These are phyloP conservation scores for Leuciscus idus DNA, from an alignment of 2,113 vertebrate genomes.

Conservation along the genomic window DNA sequence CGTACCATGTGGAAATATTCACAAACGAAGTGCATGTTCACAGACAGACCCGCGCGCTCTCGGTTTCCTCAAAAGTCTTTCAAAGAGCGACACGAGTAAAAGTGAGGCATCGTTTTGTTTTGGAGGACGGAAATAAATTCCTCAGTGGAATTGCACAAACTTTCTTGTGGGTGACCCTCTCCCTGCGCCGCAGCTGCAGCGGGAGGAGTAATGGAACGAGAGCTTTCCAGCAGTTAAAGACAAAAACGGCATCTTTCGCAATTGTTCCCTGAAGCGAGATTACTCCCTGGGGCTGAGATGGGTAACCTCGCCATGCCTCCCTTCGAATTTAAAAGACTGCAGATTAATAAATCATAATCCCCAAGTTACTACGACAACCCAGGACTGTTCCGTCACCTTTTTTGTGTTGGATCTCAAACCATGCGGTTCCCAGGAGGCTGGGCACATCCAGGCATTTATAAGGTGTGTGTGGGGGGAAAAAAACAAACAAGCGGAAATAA, in stretches of 20 bases:
- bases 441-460: slow-evolving; percentile 68
- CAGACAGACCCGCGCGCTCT: not conserved
- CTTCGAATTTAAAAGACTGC: slow-evolving; percentile 71
- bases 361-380: slow-evolving; percentile 77
- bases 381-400: slow-evolving; percentile 80
- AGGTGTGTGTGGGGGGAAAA: slow-evolving; percentile 62
- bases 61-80: slow-evolving; percentile 38
- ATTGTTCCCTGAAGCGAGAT: slow-evolving; percentile 75
- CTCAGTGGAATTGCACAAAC: slow-evolving; percentile 55
- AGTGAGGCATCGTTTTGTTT: slow-evolving; percentile 45
- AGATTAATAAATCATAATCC: slow-evolving; percentile 89
- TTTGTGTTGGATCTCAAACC: slow-evolving; percentile 79
- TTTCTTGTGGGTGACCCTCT: slow-evolving; percentile 62
- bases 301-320: slow-evolving; percentile 66
- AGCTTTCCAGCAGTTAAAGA: slow-evolving; percentile 63
- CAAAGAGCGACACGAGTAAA: slow-evolving; percentile 38
- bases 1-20: not conserved
- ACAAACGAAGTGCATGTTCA: not conserved
- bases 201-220: slow-evolving; percentile 56
- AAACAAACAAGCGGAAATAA: slow-evolving; percentile 79
- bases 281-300: slow-evolving; percentile 70
- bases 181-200: slow-evolving; percentile 57
- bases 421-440: slow-evolving; percentile 66
- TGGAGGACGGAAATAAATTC: slow-evolving; percentile 56
- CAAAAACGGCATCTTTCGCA: slow-evolving; percentile 67